Conservation (phyloP, 1,140 invertebrate species). For the Diorhabda elongata region DNA sequence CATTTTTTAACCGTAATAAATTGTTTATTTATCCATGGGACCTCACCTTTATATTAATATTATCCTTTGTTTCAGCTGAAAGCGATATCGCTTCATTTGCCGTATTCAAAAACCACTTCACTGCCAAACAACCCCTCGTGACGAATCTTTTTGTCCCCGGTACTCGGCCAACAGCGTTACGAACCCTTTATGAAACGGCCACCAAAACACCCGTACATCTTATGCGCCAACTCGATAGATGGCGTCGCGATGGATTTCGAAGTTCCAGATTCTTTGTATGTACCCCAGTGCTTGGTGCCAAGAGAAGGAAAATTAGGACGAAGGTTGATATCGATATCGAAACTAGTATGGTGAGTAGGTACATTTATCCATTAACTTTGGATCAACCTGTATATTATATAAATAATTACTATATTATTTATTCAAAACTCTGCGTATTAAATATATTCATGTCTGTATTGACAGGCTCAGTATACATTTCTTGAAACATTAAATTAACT, state of each 20-base stretch:
- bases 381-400: background rate
- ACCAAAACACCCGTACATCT: slow-evolving; percentile 51
- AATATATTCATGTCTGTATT: too few species aligned
- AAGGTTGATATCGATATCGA: slow-evolving; percentile 80
- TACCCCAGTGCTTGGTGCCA: slow-evolving; percentile 71
- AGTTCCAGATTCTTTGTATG: slow-evolving; percentile 65
- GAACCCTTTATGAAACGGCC: slow-evolving; percentile 67
- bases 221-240: slow-evolving; percentile 47
- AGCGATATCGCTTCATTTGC: slow-evolving; percentile 80
- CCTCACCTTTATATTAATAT: background rate
- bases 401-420: background rate
- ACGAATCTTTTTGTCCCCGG: slow-evolving; percentile 66
- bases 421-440: too few species aligned
- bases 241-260: slow-evolving; percentile 57
- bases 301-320: slow-evolving; percentile 59
- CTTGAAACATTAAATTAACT: too few species aligned
- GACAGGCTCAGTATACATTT: too few species aligned
- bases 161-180: slow-evolving; percentile 63
- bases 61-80: slow-evolving; percentile 65
- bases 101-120: slow-evolving; percentile 67
- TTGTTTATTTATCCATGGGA: too few species aligned
- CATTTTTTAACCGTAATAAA: too few species aligned
- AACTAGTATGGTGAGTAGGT: slow-evolving; percentile 72
- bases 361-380: too few species aligned
- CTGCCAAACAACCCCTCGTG: slow-evolving; percentile 57